Conservation (phyloP, 2,113 vertebrate species). For the Speoplatyrhinus poulsoni region DNA sequence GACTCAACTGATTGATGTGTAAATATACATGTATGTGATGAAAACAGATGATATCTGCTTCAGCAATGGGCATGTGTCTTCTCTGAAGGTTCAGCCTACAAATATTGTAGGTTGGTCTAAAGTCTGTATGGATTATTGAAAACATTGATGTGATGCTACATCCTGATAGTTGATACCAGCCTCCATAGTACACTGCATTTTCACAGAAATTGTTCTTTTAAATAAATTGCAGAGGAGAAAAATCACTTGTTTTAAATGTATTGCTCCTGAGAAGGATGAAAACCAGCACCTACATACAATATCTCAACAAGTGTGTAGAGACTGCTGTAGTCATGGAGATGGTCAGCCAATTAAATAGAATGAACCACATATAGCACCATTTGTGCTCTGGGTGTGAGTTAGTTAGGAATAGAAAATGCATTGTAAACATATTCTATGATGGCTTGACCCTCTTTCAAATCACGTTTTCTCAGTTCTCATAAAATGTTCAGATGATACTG, state of each 20-base stretch:
- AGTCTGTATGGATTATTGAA: no score
- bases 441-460: conserved; percentile 31
- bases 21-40: no score
- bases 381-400: not conserved
- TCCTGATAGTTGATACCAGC: conserved; percentile 9
- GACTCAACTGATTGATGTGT: no score
- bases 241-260: not conserved
- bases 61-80: no score
- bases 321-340: conserved; percentile 54
- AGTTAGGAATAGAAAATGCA: conserved; percentile 1
- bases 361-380: conserved; percentile 37
- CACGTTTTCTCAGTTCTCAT: conserved; percentile 33
- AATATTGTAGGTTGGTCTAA: no score
- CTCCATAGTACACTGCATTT: not conserved
- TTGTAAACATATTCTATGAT: no score
- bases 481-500: conserved; percentile 14
- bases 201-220: not conserved
- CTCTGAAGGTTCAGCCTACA: no score
- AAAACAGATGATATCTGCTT: no score
- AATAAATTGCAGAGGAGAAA: no score
- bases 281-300: conserved; percentile 8
- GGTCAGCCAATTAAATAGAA: conserved; percentile 53
- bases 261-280: not conserved
- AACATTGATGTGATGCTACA: not conserved
- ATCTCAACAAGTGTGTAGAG: conserved; percentile 46